Evolutionary conservation across 2,888 invertebrate genomes (phyloP).

Genomic region (Argyra leucocephala): DNA sequence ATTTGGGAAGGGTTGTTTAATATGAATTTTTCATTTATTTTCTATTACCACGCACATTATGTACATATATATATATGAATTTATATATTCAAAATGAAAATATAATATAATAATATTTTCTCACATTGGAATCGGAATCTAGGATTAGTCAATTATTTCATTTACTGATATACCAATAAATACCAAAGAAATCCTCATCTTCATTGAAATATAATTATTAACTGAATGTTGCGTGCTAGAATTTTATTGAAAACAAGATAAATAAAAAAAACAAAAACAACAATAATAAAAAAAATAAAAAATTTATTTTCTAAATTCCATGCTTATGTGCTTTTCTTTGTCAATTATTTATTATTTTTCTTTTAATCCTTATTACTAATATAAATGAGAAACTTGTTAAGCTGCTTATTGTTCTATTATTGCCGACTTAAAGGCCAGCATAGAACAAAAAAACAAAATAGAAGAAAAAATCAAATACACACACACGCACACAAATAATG

Average conservation of each 20-base stretch:
- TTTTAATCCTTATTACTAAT: background rate
- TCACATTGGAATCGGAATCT: background rate
- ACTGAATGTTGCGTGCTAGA: background rate
- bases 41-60: background rate
- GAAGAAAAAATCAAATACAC: too few relatives aligned
- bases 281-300: too few relatives aligned
- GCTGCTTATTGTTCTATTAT: conserved; percentile 4
- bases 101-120: background rate
- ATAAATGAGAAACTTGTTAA: conserved; percentile 3
- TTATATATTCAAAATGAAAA: too few relatives aligned
- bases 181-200: background rate
- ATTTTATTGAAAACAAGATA: background rate
- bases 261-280: too few relatives aligned
- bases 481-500: too few relatives aligned
- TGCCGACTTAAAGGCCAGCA: background rate
- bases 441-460: too few relatives aligned
- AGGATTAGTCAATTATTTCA: background rate
- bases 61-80: too few relatives aligned
- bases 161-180: background rate
- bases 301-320: background rate
- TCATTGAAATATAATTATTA: background rate
- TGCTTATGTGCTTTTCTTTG: background rate
- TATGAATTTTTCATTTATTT: background rate
- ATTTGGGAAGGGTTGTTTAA: too few relatives aligned
- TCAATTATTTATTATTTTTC: background rate